Percentiles rank a stretch among this genome's conserved stretches.
Evolutionary conservation across 2,113 vertebrate species (phyloP).

Genomic region (Thamnophis sirtalis): DNA sequence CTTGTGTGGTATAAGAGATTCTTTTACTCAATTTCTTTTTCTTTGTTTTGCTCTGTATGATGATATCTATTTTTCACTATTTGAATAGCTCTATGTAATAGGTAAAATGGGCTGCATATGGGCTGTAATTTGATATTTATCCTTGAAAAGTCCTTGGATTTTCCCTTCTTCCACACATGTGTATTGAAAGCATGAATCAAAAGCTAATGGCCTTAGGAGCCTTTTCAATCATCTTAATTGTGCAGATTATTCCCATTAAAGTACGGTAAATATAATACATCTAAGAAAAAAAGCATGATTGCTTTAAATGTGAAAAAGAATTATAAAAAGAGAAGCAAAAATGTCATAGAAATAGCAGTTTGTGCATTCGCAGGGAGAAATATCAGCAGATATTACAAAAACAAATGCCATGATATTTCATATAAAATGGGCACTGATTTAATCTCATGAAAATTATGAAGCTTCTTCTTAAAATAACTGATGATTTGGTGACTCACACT

Average conservation of each 20-base stretch:
- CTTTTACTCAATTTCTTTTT: background rate
- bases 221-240: slow-evolving; percentile 16
- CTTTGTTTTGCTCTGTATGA: background rate
- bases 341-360: background rate
- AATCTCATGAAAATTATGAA: background rate
- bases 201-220: slow-evolving; percentile 38
- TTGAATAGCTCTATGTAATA: background rate
- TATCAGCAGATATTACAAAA: background rate
- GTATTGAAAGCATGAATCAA: slow-evolving; percentile 36
- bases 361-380: background rate
- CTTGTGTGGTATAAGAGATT: background rate
- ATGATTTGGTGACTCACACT: background rate
- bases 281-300: slow-evolving; percentile 21
- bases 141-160: slow-evolving; percentile 43
- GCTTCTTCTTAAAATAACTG: background rate
- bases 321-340: background rate
- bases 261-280: slow-evolving; percentile 23
- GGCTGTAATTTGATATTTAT: slow-evolving; percentile 13
- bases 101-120: background rate
- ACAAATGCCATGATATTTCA: background rate
- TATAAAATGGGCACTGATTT: background rate
- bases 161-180: background rate
- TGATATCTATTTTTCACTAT: background rate
- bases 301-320: slow-evolving; percentile 20
- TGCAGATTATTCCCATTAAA: slow-evolving; percentile 24